phyloP scores from a whole-genome alignment of 2,797 vertebrate species.

The Melanogrammus aeglefinus region DNA sequence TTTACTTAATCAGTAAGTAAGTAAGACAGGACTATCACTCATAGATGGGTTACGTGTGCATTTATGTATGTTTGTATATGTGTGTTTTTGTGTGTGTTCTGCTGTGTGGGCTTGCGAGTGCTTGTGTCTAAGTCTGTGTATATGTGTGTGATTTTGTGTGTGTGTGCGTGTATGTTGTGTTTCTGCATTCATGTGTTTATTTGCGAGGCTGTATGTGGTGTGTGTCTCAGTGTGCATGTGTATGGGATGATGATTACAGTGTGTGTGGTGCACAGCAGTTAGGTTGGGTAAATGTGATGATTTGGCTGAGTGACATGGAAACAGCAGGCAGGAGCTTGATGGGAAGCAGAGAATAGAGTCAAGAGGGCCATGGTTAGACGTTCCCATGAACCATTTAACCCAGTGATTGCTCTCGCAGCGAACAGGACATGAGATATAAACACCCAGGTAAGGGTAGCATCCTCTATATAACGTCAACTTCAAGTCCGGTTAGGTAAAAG shows the following conservation, averaged over 20 bases:
- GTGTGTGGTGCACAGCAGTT: neutral
- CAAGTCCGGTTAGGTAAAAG: too few relatives aligned
- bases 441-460: neutral
- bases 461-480: neutral
- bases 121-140: neutral
- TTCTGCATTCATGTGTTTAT: neutral
- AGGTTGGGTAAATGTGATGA: neutral
- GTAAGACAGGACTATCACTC: neutral
- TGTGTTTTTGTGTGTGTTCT: neutral
- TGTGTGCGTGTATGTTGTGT: neutral
- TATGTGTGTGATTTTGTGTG: too few relatives aligned
- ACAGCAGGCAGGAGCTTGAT: neutral
- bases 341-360: neutral
- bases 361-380: neutral
- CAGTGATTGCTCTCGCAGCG: neutral
- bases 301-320: constrained; percentile 19
- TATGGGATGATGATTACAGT: neutral
- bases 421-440: neutral
- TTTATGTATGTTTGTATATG: neutral
- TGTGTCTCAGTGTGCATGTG: neutral
- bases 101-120: neutral
- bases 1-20: too few relatives aligned
- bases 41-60: neutral
- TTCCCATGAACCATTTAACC: neutral
- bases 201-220: too few relatives aligned